A percentile compares a stretch with the other conserved stretches of the same genome.
These are phyloP conservation scores for Valencia hispanica DNA, from an alignment of 2,797 vertebrate genomes.

Conservation along the genomic window DNA sequence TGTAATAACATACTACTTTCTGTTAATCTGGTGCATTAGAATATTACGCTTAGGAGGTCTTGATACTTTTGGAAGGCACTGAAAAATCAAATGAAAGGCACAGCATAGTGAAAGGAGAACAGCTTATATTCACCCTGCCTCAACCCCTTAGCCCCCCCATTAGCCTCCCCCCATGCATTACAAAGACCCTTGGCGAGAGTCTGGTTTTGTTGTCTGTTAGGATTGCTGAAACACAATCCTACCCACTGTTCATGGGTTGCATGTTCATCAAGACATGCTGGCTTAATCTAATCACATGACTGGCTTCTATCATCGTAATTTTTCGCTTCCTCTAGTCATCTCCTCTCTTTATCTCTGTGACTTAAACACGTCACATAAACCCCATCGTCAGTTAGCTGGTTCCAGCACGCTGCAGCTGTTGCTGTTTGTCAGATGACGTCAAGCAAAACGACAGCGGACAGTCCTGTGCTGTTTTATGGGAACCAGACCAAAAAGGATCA, in stretches of 20 bases:
- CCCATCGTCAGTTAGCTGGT: conserved; percentile 28
- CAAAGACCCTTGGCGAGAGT: conserved; percentile 35
- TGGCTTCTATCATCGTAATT: background rate
- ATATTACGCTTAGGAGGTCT: background rate
- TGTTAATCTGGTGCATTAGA: background rate
- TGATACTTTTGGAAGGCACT: background rate
- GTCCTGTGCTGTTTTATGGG: background rate
- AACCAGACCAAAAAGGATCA: background rate
- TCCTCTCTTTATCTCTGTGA: conserved; percentile 9
- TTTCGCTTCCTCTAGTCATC: conserved; percentile 4
- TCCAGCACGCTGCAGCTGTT: conserved; percentile 22
- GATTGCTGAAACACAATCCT: conserved; percentile 26
- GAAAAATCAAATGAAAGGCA: background rate
- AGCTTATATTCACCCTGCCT: conserved; percentile 36
- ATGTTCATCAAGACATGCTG: conserved; percentile 1
- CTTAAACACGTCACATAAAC: conserved; percentile 3
- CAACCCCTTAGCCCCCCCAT: conserved; percentile 23
- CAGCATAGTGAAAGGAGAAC: conserved; percentile 23
- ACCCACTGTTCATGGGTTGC: conserved; percentile 11
- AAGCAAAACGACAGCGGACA: conserved; percentile 21
- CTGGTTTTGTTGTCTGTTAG: conserved; percentile 25
- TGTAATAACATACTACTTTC: background rate
- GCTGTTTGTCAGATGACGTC: conserved; percentile 29
- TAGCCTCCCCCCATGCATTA: conserved; percentile 25
- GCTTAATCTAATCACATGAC: conserved; percentile 13